These are phyloP conservation scores for Heliconius ismenius DNA, from an alignment of 2,888 invertebrate species.

Conservation along the genomic window DNA sequence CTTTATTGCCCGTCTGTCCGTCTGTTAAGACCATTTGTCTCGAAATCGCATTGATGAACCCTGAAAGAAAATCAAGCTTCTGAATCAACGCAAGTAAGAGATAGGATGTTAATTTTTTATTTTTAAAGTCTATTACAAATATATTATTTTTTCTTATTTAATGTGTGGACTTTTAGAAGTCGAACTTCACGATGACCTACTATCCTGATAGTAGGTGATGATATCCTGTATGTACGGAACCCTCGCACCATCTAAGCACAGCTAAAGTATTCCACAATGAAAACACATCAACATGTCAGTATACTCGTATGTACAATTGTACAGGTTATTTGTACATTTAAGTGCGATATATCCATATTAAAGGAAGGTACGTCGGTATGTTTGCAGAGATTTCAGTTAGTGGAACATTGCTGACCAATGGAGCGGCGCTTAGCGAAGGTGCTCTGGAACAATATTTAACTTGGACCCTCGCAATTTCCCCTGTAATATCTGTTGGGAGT, in stretches of 20 bases:
- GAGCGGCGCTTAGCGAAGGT: slow-evolving; percentile 11
- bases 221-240: too few species aligned
- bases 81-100: too few species aligned
- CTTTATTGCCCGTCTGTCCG: too few species aligned
- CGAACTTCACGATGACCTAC: too few species aligned
- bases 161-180: too few species aligned
- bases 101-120: too few species aligned
- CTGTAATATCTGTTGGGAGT: not conserved
- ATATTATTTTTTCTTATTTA: too few species aligned
- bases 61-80: too few species aligned
- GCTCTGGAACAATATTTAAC: slow-evolving; percentile 20
- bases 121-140: too few species aligned
- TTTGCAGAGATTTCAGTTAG: slow-evolving; percentile 23
- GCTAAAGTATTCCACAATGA: not conserved
- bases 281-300: not conserved
- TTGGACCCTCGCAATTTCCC: slow-evolving; percentile 9
- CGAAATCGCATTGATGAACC: too few species aligned
- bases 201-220: too few species aligned
- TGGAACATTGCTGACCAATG: slow-evolving; percentile 18
- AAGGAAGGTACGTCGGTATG: not conserved
- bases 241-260: not conserved
- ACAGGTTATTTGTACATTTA: not conserved
- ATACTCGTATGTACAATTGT: not conserved
- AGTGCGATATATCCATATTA: not conserved
- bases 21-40: too few species aligned